Evolutionary conservation across 2,113 vertebrate genomes (phyloP).

Genomic region (Echinops telfairi): DNA sequence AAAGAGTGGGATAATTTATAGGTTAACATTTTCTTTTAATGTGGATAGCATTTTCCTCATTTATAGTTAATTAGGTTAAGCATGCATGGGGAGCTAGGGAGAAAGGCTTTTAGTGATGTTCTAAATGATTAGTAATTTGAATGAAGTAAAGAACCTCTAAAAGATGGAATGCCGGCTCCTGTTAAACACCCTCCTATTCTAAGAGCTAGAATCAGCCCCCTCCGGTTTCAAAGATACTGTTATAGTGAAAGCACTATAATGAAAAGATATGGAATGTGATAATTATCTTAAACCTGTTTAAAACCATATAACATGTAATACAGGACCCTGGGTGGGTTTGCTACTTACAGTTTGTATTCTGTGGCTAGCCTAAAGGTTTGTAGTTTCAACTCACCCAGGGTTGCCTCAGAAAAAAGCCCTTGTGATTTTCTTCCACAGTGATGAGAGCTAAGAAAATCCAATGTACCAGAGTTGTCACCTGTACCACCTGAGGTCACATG

Average conservation of each 20-base stretch:
- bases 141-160: slow-evolving; percentile 86
- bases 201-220: slow-evolving; percentile 75
- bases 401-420: not conserved
- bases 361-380: not conserved
- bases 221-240: slow-evolving; percentile 80
- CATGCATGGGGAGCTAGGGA: slow-evolving; percentile 89
- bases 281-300: slow-evolving; percentile 48
- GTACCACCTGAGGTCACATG: not conserved
- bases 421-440: not conserved
- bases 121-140: slow-evolving; percentile 89
- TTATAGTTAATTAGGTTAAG: slow-evolving; percentile 91
- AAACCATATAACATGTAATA: not conserved
- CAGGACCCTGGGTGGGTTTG: not conserved
- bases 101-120: slow-evolving; percentile 87
- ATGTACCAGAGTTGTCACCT: not conserved
- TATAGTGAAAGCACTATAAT: slow-evolving; percentile 80
- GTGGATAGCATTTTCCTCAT: slow-evolving; percentile 90
- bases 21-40: slow-evolving; percentile 91
- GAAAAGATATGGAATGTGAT: slow-evolving; percentile 75
- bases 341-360: not conserved
- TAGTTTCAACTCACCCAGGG: not conserved
- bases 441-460: not conserved
- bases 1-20: slow-evolving; percentile 88
- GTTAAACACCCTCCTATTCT: slow-evolving; percentile 81
- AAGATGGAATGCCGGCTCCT: slow-evolving; percentile 81